Base-by-base conservation (phyloP, 2,888 invertebrate genomes). In the Merodon equestris region DNA sequence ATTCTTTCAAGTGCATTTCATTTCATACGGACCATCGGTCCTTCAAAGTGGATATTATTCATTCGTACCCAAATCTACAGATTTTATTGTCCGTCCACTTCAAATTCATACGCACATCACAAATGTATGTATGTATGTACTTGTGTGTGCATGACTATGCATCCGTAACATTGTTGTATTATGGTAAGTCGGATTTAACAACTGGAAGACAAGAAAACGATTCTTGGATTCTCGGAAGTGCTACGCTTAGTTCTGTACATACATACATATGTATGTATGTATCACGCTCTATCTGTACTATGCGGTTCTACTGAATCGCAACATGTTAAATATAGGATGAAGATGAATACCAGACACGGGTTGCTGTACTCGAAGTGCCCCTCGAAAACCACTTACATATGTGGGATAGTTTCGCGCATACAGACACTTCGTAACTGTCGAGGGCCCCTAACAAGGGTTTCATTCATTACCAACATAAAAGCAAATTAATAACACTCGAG, bases 81-180 rank as follows among this genome's bases (percentile, higher is more conserved):
- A 79, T 74, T 79, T 79, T 74, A 70, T 66, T 68, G 79, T 68
- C 79, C 77, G 63, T 73, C 67, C 67, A 73, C 48, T 68, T 77
- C 63, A 58, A 51, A 36, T 72, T 42, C 57, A 67, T 53, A 67
- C 27, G 27, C 27, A 27, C 27, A 61, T 60, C 50, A 38, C 40
- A 61, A 57, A 14, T 17, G 7, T 27, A 27, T 7, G 7, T 27
- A 27, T 27, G 27, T 27, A 7, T 7, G 7, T 27, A 27, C 2
- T 7, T 7, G 7, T 27, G 27, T 7, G 7, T 27, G 3, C 27
- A 7, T 27, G 7, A 27, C 27, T n/a, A n/a, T n/a, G n/a, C n/a
- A n/a, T n/a, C n/a, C n/a, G n/a, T n/a, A n/a, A n/a, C n/a, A n/a
- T n/a, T n/a, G 7, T 27, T 27, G 27, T 27, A 27, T 27, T 27